These are phyloP conservation scores for Todiramphus chloris DNA, from an alignment of 2,113 vertebrate species.

Conservation along the genomic window DNA sequence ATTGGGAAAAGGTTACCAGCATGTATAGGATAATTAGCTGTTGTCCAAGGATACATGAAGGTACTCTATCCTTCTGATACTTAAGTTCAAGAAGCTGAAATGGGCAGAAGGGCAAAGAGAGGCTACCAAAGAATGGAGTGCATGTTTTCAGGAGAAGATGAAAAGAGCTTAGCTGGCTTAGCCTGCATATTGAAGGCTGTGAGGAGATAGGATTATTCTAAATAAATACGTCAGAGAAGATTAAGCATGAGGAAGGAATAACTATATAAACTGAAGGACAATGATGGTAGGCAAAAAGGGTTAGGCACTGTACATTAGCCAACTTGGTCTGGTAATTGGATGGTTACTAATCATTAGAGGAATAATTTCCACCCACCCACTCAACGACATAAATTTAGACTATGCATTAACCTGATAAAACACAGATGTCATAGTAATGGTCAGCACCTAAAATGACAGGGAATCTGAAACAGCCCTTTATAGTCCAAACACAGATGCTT, in stretches of 20 bases:
- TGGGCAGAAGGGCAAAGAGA: not conserved
- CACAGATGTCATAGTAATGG: not conserved
- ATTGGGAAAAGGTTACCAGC: not conserved
- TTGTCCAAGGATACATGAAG: not conserved
- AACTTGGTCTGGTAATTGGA: not conserved
- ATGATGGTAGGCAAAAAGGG: not conserved
- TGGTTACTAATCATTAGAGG: not conserved
- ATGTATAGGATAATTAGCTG: not conserved
- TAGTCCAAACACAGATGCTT: not conserved
- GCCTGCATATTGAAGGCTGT: constrained; percentile 20
- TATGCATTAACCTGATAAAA: not conserved
- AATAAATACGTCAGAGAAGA: constrained; percentile 26
- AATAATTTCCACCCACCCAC: not conserved
- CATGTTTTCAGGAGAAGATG: not conserved
- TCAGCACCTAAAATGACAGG: not conserved
- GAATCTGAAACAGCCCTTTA: not conserved
- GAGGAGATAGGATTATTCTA: constrained; percentile 28
- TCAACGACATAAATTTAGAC: not conserved
- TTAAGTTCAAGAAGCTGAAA: not conserved
- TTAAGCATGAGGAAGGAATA: constrained; percentile 12
- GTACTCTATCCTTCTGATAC: not conserved
- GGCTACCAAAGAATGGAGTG: not conserved
- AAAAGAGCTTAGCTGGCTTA: constrained; percentile 48
- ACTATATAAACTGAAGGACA: constrained; percentile 13
- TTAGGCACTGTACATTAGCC: not conserved